phyloP scores from a whole-genome alignment of 2,888 invertebrate species.

The Eubasilissa splendida region DNA sequence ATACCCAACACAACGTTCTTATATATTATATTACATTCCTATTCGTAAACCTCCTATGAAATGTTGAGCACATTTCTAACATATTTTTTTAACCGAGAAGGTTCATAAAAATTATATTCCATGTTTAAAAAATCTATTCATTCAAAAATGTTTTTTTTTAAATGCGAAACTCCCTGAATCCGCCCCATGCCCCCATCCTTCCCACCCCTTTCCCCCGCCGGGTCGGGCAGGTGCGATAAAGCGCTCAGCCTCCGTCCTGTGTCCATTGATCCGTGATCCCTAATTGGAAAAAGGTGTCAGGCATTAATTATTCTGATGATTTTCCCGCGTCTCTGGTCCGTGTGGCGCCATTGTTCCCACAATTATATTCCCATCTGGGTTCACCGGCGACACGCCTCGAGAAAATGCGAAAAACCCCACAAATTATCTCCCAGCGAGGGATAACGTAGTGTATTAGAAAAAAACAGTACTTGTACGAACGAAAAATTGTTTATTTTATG shows the following conservation, averaged over 20 bases:
- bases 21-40: too few species aligned
- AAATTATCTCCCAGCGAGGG: too few species aligned
- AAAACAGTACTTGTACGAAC: too few species aligned
- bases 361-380: conserved; percentile 25
- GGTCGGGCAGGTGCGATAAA: conserved; percentile 36
- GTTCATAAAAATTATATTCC: too few species aligned
- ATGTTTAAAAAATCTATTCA: neutral
- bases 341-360: conserved; percentile 12
- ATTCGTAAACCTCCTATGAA: too few species aligned
- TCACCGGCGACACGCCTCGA: too few species aligned
- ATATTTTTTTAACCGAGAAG: too few species aligned
- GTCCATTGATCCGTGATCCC: conserved; percentile 46
- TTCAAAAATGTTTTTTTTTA: neutral
- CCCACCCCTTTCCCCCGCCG: neutral
- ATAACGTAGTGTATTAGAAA: too few species aligned
- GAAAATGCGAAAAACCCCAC: too few species aligned
- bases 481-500: too few species aligned
- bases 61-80: too few species aligned
- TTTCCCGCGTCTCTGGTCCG: conserved; percentile 33
- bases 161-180: neutral
- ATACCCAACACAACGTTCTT: too few species aligned
- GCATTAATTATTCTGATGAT: conserved; percentile 52
- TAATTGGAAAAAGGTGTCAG: conserved; percentile 57
- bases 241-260: conserved; percentile 38
- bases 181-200: neutral